Percentiles rank a stretch among this genome's conserved stretches.
Evolutionary conservation across 2,797 vertebrate genomes (phyloP).

Genomic region (Threskiornis aethiopicus): DNA sequence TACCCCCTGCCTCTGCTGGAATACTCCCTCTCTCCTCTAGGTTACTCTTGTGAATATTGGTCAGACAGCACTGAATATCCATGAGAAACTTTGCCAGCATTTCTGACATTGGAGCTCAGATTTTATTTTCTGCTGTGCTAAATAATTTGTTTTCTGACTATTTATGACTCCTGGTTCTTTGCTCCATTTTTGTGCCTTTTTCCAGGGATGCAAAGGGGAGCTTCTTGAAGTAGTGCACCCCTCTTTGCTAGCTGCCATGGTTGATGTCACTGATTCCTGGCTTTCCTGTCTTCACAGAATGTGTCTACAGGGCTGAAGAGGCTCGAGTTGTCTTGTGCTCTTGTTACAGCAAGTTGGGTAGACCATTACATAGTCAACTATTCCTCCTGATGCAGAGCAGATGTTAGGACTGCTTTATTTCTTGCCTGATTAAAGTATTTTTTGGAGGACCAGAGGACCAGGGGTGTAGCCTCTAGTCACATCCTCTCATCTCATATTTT

Average conservation of each 20-base stretch:
- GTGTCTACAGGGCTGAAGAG: not conserved
- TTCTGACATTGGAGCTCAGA: not conserved
- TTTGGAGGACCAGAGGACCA: not conserved
- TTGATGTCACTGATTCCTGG: not conserved
- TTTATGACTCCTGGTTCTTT: not conserved
- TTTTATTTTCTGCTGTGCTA: not conserved
- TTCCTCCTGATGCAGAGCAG: not conserved
- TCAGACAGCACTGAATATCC: not conserved
- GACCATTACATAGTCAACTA: not conserved
- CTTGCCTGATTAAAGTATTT: not conserved
- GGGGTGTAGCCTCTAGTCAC: accelerated
- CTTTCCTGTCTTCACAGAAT: not conserved
- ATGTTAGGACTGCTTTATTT: not conserved
- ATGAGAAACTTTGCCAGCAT: not conserved
- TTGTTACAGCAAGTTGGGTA: not conserved
- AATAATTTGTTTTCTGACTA: not conserved
- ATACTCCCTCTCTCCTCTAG: not conserved
- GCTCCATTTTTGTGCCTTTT: not conserved
- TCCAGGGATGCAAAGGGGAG: not conserved
- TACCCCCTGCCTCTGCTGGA: not conserved
- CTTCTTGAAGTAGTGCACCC: not conserved
- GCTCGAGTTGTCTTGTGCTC: not conserved
- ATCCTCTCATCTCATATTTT: not conserved
- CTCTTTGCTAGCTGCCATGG: not conserved
- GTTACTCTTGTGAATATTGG: not conserved